These are phyloP conservation scores for Synergus umbraculus DNA, from an alignment of 2,888 invertebrate genomes.

Conservation along the genomic window DNA sequence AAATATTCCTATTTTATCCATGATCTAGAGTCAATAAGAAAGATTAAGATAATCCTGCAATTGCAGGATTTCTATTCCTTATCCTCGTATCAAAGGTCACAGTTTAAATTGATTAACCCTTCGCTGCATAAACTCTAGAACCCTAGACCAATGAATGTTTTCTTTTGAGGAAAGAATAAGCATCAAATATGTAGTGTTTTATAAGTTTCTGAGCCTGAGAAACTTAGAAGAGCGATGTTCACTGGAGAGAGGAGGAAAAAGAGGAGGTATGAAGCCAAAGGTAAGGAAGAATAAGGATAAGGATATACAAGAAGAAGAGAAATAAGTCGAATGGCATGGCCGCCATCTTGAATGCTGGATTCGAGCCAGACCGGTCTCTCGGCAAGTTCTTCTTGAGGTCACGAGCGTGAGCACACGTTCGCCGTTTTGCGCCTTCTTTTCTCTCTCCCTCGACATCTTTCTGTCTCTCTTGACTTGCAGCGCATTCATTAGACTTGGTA, in stretches of 20 bases:
- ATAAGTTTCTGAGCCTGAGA: constrained; percentile 37
- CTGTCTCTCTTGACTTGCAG: constrained; percentile 54
- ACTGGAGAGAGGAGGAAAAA: constrained; percentile 22
- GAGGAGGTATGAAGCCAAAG: constrained; percentile 29
- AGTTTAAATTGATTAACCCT: background rate
- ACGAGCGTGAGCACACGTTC: constrained; percentile 52
- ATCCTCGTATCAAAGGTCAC: no score
- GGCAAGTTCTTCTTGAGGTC: constrained; percentile 58
- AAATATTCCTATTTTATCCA: no score
- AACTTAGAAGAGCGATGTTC: constrained; percentile 37
- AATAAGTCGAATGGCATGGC: constrained; percentile 39
- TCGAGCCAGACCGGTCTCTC: constrained; percentile 54
- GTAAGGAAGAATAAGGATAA: constrained; percentile 1
- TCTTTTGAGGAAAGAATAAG: background rate
- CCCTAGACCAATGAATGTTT: constrained; percentile 2
- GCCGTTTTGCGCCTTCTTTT: constrained; percentile 46
- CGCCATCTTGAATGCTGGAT: constrained; percentile 43
- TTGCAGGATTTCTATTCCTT: no score
- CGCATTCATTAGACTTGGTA: constrained; percentile 42
- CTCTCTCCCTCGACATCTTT: constrained; percentile 33
- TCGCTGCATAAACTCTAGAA: background rate
- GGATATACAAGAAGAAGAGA: constrained; percentile 34
- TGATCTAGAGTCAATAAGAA: no score
- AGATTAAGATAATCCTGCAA: no score
- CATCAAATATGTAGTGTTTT: constrained; percentile 6